Base-by-base conservation (phyloP, 2,888 invertebrate genomes). In the Cistogaster globosa region DNA sequence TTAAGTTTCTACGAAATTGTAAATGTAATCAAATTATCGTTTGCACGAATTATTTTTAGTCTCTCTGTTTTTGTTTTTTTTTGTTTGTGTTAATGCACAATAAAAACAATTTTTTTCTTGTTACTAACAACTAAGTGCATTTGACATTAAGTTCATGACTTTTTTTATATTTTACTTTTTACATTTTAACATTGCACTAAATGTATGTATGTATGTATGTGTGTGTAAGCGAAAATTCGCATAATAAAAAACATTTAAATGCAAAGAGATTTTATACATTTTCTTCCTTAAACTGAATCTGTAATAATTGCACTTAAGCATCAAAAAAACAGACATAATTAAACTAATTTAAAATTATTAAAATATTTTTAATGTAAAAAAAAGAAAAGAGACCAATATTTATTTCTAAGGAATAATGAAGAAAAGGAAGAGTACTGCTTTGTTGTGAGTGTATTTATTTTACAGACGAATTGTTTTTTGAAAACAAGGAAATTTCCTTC, bases 81-180 rank as follows among this genome's bases (percentile, higher is more conserved):
- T n/a, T n/a, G n/a, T n/a, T n/a, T 0, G 0, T n/a, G 22, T 60
- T 62, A 60, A 48, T 72, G 72, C 72, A 58, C 48, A 58, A 20
- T 51, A 38, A 48, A 63, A 65, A 75, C 16, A 65, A 36, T 36
- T 58, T 67, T n/a, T 58, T 69, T 57, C 38, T 63, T 55, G 32
- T 81, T 62, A 81, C 53, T 22, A 74, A 32, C 42, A 68, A 55
- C 67, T 68, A 81, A 81, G 67, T 81, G 80, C 80, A 81, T 68
- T 42, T 81, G 79, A 80, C 72, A 72, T 72, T 65, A 80, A 72
- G 79, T 80, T 72, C 51, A 68, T 69, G 77, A 68, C 36, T 76
- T 58, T 67, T n/a, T 26, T 53, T 53, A 32, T 53, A 36, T 16
- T 38, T 55, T 68, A 1, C 14, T 26, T 11, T 36, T 42, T 38